Evolutionary conservation across 2,113 vertebrate species (phyloP), one percentile per base, ranked within the genome.

Genomic region (Alexandromys fortis): DNA sequence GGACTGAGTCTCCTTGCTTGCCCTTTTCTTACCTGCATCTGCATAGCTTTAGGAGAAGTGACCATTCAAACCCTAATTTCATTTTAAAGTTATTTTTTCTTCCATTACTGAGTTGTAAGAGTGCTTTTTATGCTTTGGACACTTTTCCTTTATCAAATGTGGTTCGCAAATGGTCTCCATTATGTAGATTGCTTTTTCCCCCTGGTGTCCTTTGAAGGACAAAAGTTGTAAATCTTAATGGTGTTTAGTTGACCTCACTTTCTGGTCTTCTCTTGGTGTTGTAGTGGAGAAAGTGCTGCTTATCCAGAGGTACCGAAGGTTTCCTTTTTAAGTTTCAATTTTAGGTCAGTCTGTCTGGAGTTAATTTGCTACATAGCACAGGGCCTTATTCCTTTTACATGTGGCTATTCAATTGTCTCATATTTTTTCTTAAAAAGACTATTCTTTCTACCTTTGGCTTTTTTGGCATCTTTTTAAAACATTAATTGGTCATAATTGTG

Each of bases 391-490:
- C 26, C 96, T 75, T 96, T 94, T 45, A 38, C 38, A 13, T 42
- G 52, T 82, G 26, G 12, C 17, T 88, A 86, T 33, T 7, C 24
- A 87, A 0, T 70, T 92, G 26, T 94, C 67, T n/a, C 13, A 94
- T 67, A 28, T 45, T 30, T 22, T 86, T 92, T 94, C 21, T 77
- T 93, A 81, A 68, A 70, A 91, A 83, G 47, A 24, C 55, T 77
- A 5, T 38, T 92, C 33, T 94, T 95, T 68, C 26, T 68, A 11
- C 1, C 10, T 33, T 63, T 95, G 42, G 70, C 55, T 90, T 92
- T 87, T 63, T 96, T 92, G 79, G 58, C 2, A 61, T 2, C 19
- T 26, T 97, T 81, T 89, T 17, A 96, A 94, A 97, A 96, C 28
- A 73, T 86, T 58, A 77, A 8, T 90, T 94, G 17, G 33, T 70